Evolutionary conservation across 2,113 vertebrate genomes (phyloP).

Genomic region (Rhinoderma darwinii): DNA sequence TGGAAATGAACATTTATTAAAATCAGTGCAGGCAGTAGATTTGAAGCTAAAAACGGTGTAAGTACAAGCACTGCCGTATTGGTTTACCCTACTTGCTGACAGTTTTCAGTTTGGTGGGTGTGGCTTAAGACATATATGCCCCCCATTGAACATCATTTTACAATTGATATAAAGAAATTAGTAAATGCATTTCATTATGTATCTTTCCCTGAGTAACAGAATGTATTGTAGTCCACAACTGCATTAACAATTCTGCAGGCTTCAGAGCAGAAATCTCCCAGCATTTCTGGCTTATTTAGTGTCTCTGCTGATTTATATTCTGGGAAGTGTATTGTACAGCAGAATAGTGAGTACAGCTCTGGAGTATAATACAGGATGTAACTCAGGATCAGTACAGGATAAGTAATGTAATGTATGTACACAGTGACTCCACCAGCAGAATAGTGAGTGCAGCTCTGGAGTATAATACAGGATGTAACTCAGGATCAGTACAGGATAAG

Average conservation of each 20-base stretch:
- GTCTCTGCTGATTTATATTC: background rate
- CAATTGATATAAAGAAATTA: background rate
- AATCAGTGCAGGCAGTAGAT: background rate
- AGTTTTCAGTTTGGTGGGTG: background rate
- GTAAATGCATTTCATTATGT: too few relatives aligned
- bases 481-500: background rate
- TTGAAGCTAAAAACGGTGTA: background rate
- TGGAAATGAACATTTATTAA: constrained; percentile 2
- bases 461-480: background rate
- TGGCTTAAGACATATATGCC: background rate
- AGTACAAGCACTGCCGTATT: background rate
- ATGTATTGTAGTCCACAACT: background rate
- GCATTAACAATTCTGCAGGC: background rate
- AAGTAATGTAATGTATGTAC: too few relatives aligned
- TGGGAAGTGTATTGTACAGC: too few relatives aligned
- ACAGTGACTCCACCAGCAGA: background rate
- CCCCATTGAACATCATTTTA: too few relatives aligned
- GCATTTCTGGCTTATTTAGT: background rate
- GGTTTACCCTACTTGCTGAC: background rate
- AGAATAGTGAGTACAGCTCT: too few relatives aligned
- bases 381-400: too few relatives aligned
- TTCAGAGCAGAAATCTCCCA: background rate
- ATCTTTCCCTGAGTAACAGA: too few relatives aligned
- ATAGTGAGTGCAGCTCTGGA: background rate
- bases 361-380: too few relatives aligned